Conservation (phyloP, 2,797 vertebrate species). For the Bovichtus diacanthus region DNA sequence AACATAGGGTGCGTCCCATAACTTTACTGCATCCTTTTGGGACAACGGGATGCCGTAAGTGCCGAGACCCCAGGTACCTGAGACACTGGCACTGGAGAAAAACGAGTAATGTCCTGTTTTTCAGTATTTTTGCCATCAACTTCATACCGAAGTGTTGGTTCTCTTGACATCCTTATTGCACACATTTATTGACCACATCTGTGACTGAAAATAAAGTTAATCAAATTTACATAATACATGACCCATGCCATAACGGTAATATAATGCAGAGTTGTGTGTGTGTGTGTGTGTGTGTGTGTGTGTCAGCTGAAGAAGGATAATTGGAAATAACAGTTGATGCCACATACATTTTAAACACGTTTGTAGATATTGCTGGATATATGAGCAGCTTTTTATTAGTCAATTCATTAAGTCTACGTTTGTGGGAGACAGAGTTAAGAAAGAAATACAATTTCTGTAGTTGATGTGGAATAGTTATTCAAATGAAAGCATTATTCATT, state of each 20-base stretch:
- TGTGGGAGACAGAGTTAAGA: slow-evolving; percentile 19
- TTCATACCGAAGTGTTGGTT: no score
- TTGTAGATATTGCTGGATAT: slow-evolving; percentile 38
- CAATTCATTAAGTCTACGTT: slow-evolving; percentile 56
- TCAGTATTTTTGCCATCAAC: no score
- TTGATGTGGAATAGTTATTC: not conserved
- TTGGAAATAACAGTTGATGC: slow-evolving; percentile 52
- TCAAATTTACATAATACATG: slow-evolving; percentile 44
- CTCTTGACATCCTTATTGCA: not conserved
- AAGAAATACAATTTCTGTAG: slow-evolving; percentile 1
- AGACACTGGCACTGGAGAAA: no score
- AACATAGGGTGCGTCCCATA: no score
- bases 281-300: slow-evolving; percentile 11
- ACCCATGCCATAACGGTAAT: slow-evolving; percentile 34
- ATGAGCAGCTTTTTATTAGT: slow-evolving; percentile 50
- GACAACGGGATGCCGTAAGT: no score
- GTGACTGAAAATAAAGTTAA: slow-evolving; percentile 16
- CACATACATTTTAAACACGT: slow-evolving; percentile 50
- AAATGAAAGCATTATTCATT: slow-evolving; percentile 17
- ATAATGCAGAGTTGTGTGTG: slow-evolving; percentile 18
- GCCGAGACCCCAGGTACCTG: no score
- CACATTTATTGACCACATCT: slow-evolving; percentile 3
- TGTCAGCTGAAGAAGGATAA: slow-evolving; percentile 35
- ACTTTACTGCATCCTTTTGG: no score
- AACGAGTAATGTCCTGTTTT: no score